phyloP scores from a whole-genome alignment of 2,113 vertebrate species.

The Cyanoramphus novaezelandiae region DNA sequence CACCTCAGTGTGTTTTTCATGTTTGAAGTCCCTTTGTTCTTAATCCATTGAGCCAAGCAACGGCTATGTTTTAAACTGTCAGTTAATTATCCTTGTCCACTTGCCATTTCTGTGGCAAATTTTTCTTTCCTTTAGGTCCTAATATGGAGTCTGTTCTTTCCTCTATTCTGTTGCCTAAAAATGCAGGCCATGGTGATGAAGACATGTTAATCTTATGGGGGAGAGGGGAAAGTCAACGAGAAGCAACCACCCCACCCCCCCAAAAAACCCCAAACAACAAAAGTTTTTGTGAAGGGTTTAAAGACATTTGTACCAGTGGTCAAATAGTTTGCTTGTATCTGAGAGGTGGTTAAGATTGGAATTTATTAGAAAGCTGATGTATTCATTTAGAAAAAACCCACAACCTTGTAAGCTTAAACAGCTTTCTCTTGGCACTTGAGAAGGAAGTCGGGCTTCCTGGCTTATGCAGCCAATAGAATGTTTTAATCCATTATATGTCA shows the following conservation, averaged over 20 bases:
- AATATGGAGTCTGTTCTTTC: background rate
- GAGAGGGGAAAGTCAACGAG: background rate
- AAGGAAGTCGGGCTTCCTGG: background rate
- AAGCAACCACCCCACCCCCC: background rate
- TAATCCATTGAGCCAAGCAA: background rate
- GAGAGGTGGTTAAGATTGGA: background rate
- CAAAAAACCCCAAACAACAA: background rate
- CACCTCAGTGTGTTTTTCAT: background rate
- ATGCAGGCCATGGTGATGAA: background rate
- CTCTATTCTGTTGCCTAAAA: background rate
- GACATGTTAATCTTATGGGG: background rate
- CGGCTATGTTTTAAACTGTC: background rate
- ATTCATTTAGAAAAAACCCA: background rate
- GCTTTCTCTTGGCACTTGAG: background rate
- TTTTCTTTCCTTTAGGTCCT: background rate
- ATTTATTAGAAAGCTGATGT: background rate
- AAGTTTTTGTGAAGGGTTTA: too few relatives aligned
- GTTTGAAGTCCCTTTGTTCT: background rate
- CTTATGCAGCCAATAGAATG: background rate
- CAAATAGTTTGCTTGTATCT: background rate
- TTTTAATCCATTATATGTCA: background rate
- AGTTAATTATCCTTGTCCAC: background rate
- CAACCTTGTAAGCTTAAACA: background rate
- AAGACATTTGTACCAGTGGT: background rate
- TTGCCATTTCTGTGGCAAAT: background rate